Base-by-base conservation (phyloP, 2,113 vertebrate genomes). In the Halichoerus grypus region DNA sequence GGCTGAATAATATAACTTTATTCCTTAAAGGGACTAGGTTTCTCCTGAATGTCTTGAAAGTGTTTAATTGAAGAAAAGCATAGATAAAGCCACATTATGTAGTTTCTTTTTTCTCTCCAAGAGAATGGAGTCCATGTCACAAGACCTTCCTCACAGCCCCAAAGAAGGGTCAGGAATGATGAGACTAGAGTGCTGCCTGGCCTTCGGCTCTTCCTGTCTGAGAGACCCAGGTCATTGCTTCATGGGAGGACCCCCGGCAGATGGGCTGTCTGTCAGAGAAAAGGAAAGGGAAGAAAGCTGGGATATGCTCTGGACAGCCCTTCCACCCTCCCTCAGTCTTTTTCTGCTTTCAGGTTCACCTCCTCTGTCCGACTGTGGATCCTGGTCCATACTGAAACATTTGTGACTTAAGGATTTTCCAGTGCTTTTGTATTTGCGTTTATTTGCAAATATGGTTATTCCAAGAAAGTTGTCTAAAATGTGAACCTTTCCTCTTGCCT, bases 21-120 rank as follows among this genome's bases (percentile, higher is more conserved):
- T 65, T 93, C 19, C 53, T 85, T 83, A 88, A 93, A 89, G 65
- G 67, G 46, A 80, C 31, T 49, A 71, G 13, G 67, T 82, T 93
- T 95, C 86, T 96, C 85, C 77, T 80, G 33, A 96, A 77, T 65
- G 67, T 79, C 55, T 74, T 77, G n/a, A 87, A 97, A 96, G 7
- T 92, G 28, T 92, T 94, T 46, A 92, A 57, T 53, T 61, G n/a
- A 88, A 88, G 19, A 63, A 79, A 96, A 77, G 15, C 42, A 77
- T 22, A 89, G 24, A 67, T 59, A 92, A 94, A 95, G 9, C 39
- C 22, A 83, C n/a, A 74, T n/a, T n/a, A 15, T 18, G 3, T 55
- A 51, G 76, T 69, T 69, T 69, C 74, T 7, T 9, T 39, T 31
- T 77, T 26, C 16, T 81, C 9, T 83, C 19, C 28, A 72, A 80